Base-by-base conservation (phyloP, 1,140 invertebrate species). In the Harpegnathos saltator region DNA sequence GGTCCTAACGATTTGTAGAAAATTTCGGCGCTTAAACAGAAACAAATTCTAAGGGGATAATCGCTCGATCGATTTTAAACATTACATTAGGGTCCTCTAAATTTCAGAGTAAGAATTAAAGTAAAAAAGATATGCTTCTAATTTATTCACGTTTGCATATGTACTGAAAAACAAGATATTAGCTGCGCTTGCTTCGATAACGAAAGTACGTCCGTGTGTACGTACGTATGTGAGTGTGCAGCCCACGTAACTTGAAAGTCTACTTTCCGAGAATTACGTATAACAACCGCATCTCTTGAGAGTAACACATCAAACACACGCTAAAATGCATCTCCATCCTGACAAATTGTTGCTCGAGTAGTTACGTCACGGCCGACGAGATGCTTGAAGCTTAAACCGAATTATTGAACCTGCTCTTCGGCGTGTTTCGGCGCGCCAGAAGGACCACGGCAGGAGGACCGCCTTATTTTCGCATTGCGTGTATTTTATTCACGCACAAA, bases 351-450 rank as follows among this genome's bases (percentile, higher is more conserved):
- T 33, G 7, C 52, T 48, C 52, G 17, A 80, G 22, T 59, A 80
- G 14, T 71, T 48, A 54, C 11, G 9, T 59, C 22, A 19, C 24
- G 14, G 4, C 14, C 24, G 17, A 24, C 50, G 29, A 52, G 26
- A 65, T 33, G 26, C n/a, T 65, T 33, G 65, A 56, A 44, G 38
- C 38, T 44, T 44, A 44, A 77, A 77, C 19, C 29, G 48, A 48
- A 26, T 77, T 66, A 77, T 77, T 66, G 74, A 66, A 50, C 54
- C 65, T 14, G 59, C 62, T 77, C 73, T n/a, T n/a, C 15, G 52
- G 61, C 66, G 7, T 1, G 33, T 77, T 77, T 77, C 54, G 62
- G 29, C 15, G 19, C 73, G 44, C 3, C 19, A 75, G 54, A 66
- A 61, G 48, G 26, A 44, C 19, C 15, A 14, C 24, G 14, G 12